Conservation (phyloP, 2,888 invertebrate genomes). For the Agapostemon virescens region DNA sequence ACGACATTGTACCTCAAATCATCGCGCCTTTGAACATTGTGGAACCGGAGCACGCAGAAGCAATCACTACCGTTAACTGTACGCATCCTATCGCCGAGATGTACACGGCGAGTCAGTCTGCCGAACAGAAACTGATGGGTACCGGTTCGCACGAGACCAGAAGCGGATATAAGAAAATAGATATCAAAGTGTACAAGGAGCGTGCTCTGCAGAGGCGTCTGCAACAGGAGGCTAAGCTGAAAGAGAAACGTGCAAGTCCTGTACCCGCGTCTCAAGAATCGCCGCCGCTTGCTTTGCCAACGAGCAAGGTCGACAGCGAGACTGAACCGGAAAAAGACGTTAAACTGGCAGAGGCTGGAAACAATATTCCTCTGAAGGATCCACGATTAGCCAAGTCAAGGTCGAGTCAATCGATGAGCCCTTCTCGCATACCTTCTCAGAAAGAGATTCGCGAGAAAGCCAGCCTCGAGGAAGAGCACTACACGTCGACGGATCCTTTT, state of each 20-base stretch:
- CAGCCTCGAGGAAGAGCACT: neutral
- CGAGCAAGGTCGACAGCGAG: neutral
- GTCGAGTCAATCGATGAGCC: neutral
- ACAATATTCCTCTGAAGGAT: neutral
- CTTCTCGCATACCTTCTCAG: neutral
- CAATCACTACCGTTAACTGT: neutral
- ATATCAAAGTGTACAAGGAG: conserved; percentile 75
- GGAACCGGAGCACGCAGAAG: neutral
- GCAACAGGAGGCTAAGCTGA: conserved; percentile 26
- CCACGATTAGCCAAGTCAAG: neutral
- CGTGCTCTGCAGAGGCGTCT: conserved; percentile 68
- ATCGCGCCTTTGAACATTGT: neutral
- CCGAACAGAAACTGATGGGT: neutral
- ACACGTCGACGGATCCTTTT: neutral
- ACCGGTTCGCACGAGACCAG: conserved; percentile 23
- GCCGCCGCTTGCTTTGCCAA: neutral
- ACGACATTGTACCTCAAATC: conserved; percentile 7
- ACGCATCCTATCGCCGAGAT: neutral
- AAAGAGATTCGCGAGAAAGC: neutral
- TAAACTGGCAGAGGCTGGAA: neutral
- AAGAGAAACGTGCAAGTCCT: neutral
- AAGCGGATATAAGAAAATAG: conserved; percentile 69
- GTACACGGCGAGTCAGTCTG: neutral
- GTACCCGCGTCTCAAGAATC: neutral
- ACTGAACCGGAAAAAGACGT: neutral